phyloP scores from a whole-genome alignment of 2,888 invertebrate genomes.

The Ichneumoninae sp. region DNA sequence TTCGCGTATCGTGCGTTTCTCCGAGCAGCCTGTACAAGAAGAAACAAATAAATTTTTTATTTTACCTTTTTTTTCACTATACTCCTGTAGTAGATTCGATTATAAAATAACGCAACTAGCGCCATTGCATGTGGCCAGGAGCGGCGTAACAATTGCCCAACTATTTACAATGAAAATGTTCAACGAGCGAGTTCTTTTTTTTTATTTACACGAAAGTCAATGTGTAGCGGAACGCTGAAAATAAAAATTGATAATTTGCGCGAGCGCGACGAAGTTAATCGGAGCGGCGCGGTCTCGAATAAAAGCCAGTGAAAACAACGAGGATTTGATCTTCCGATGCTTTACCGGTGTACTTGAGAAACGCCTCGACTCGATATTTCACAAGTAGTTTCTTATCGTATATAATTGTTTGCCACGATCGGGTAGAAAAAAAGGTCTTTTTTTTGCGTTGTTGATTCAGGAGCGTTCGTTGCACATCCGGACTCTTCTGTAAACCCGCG shows the following conservation, averaged over 20 bases:
- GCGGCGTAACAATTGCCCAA: neutral
- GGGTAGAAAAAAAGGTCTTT: too few relatives aligned
- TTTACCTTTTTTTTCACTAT: neutral
- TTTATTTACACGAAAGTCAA: slow-evolving; percentile 30
- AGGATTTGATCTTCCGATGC: neutral
- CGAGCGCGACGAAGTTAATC: neutral
- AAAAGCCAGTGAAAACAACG: neutral
- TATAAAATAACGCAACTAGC: slow-evolving; percentile 20
- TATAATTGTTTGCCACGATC: too few relatives aligned
- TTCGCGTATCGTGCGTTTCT: neutral
- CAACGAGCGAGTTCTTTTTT: slow-evolving; percentile 3
- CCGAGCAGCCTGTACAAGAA: neutral
- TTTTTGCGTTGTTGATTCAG: too few relatives aligned
- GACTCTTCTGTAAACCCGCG: too few relatives aligned
- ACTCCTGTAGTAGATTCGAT: neutral
- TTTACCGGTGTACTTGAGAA: neutral
- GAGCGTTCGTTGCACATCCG: too few relatives aligned
- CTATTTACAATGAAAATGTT: slow-evolving; percentile 34
- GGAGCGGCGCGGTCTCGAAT: neutral
- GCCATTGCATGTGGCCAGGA: neutral
- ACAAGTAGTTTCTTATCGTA: too few relatives aligned
- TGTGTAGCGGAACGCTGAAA: slow-evolving; percentile 1
- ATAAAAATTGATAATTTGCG: neutral
- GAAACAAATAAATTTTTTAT: neutral
- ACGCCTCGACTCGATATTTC: neutral